phyloP scores from a whole-genome alignment of 2,797 vertebrate species.

The Silurus aristotelis region DNA sequence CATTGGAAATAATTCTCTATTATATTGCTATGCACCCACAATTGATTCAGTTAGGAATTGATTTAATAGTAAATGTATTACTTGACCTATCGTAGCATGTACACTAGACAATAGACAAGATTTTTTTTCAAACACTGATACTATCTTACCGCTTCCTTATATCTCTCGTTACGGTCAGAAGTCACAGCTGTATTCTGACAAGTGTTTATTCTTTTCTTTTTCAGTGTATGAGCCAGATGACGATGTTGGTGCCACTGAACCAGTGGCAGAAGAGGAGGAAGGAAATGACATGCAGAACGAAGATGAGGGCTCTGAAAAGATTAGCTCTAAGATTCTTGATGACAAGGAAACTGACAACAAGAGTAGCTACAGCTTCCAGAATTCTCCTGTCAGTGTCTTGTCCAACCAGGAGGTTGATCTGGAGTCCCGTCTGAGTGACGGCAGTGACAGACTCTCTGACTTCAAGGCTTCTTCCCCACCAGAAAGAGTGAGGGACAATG shows the following conservation, averaged over 20 bases:
- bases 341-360: conserved; percentile 88
- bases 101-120: background rate
- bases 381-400: conserved; percentile 90
- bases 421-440: conserved; percentile 91
- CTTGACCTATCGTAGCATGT: background rate
- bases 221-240: conserved; percentile 94
- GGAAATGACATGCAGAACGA: conserved; percentile 86
- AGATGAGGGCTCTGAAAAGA: conserved; percentile 86
- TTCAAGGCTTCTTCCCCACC: conserved; percentile 85
- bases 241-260: conserved; percentile 81
- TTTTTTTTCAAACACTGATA: background rate
- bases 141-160: background rate
- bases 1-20: background rate
- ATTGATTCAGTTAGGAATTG: background rate
- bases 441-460: conserved; percentile 90
- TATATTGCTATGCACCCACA: background rate
- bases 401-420: conserved; percentile 93
- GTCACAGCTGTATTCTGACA: background rate
- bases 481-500: conserved; percentile 78
- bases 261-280: conserved; percentile 83
- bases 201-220: conserved; percentile 46
- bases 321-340: conserved; percentile 87
- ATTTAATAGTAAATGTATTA: background rate
- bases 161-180: background rate
- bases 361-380: conserved; percentile 93